These are phyloP conservation scores for Anser cygnoides DNA, from an alignment of 2,113 vertebrate genomes.

Conservation along the genomic window DNA sequence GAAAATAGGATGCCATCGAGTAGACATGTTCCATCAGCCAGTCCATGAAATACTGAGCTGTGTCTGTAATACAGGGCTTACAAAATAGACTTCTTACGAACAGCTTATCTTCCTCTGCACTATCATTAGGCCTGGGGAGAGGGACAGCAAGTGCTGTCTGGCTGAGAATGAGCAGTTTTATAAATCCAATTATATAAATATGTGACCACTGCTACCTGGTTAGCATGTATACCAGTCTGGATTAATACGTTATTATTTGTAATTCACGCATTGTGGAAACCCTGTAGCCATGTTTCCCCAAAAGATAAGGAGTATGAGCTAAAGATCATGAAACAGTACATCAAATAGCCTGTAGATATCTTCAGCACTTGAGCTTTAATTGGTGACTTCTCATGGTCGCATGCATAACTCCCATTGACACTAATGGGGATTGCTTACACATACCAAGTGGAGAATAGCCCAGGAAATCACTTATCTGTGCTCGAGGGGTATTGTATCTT, in stretches of 20 bases:
- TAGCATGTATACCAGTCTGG: neutral
- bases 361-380: neutral
- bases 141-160: neutral
- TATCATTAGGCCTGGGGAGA: neutral
- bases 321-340: neutral
- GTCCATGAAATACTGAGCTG: neutral
- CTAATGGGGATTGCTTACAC: neutral
- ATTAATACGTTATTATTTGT: neutral
- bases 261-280: neutral
- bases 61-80: neutral
- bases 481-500: neutral
- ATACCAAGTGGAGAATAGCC: neutral
- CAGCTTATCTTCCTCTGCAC: neutral
- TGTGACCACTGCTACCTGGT: neutral
- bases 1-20: neutral
- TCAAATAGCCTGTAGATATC: neutral
- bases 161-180: neutral
- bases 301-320: neutral
- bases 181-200: neutral
- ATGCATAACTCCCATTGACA: neutral
- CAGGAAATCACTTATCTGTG: neutral
- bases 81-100: neutral
- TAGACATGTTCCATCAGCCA: neutral
- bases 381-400: neutral
- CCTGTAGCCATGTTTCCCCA: neutral